Conservation (phyloP, 2,888 invertebrate genomes). For the Leptopterna dolabrata region DNA sequence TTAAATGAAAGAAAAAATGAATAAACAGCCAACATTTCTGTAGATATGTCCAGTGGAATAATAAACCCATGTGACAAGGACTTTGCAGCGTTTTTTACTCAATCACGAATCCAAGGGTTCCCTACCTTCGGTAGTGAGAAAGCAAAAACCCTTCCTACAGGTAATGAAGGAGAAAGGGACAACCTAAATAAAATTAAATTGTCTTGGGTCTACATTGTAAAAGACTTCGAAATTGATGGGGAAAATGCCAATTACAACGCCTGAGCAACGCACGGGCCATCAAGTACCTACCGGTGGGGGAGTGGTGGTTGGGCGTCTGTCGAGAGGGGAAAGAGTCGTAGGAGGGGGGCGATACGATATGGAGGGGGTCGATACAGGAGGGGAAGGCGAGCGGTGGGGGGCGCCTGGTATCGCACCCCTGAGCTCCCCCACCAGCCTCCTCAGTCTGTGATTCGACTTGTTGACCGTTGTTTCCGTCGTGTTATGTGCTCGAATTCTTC, state of each 20-base stretch:
- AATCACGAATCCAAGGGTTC: too few relatives aligned
- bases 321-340: background rate
- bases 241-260: background rate
- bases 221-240: too few relatives aligned
- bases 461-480: constrained; percentile 53
- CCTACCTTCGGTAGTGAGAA: too few relatives aligned
- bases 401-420: background rate
- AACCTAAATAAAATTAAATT: too few relatives aligned
- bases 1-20: too few relatives aligned
- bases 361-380: background rate
- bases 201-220: too few relatives aligned
- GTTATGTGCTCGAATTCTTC: constrained; percentile 60
- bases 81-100: too few relatives aligned
- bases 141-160: too few relatives aligned
- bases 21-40: too few relatives aligned
- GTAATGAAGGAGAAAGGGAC: too few relatives aligned
- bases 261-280: background rate
- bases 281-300: background rate
- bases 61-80: too few relatives aligned
- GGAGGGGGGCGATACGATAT: background rate
- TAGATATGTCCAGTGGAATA: too few relatives aligned
- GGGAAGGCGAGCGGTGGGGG: background rate
- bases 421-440: background rate
- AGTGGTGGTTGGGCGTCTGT: background rate
- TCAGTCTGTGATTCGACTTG: constrained; percentile 52